A percentile compares a stretch with the other conserved stretches of the same genome.
Evolutionary conservation across 2,113 vertebrate genomes (phyloP).

Genomic region (Lasiurus cinereus): DNA sequence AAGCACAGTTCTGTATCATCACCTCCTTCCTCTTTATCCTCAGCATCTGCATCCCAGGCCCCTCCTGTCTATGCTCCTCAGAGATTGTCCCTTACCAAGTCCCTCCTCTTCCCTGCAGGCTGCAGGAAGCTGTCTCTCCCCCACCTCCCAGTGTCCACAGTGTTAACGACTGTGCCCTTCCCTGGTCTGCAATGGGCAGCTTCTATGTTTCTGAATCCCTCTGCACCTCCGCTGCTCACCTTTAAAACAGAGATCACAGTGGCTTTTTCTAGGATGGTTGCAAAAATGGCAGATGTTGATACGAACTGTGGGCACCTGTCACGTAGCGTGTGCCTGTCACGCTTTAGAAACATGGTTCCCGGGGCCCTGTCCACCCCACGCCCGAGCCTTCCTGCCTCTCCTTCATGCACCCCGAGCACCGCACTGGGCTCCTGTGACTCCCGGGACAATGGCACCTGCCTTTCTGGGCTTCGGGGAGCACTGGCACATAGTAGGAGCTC

Average conservation of each 20-base stretch:
- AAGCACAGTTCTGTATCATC: fast-evolving
- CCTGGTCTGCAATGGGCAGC: neutral
- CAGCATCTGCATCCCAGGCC: neutral
- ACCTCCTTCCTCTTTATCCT: neutral
- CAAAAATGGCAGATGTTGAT: neutral
- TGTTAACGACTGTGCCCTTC: neutral
- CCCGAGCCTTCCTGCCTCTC: neutral
- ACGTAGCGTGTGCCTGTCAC: fast-evolving
- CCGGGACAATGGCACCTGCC: fast-evolving
- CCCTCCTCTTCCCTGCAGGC: neutral
- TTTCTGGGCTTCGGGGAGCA: neutral
- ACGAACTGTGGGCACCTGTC: fast-evolving
- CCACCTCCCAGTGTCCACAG: neutral
- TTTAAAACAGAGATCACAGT: neutral
- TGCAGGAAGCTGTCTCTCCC: fast-evolving
- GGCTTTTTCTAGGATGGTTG: neutral
- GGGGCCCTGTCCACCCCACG: fast-evolving
- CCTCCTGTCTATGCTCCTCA: neutral
- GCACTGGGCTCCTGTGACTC: fast-evolving
- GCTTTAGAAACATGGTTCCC: neutral
- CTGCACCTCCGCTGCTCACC: neutral
- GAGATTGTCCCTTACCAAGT: neutral
- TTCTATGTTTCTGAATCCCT: neutral
- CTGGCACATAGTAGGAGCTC: neutral
- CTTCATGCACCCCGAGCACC: fast-evolving